Base-by-base conservation (phyloP, 2,888 invertebrate genomes). In the Malthinus flaveolus region DNA sequence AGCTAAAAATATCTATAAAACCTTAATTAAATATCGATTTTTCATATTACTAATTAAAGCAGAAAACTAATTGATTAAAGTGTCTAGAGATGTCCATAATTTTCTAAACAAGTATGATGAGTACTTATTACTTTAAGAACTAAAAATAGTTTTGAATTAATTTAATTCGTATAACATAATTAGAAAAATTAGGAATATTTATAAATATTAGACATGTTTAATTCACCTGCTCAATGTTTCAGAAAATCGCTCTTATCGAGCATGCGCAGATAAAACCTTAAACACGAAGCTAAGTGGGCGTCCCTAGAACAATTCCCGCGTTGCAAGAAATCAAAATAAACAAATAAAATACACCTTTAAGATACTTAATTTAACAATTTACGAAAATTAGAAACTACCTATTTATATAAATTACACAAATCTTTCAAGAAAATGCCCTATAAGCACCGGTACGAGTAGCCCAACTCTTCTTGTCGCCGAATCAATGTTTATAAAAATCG, bases 291-390 rank as follows among this genome's bases (percentile, higher is more conserved):
- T 61, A 66, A 68, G 70, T 70, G 71, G 69, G 72, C 73, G 73
- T 72, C 72, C 70, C 64, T 64, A 64, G 61, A 67, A 66, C 64
- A 65, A 67, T 73, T 75, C 75, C 75, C 76, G 75, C 74, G 72
- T 71, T 71, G 71, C 69, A 71, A 72, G 70, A 71, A 73, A 68
- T 68, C 62, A 64, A 66, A 62, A 66, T 60, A 66, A 64, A 64
- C 62, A 63, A 61, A 56, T 15, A 37, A 37, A 45, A 51, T 48
- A 23, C 23, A 23, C 23, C 15, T 46, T 32, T 32, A 32, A 46
- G 12, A 23, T 23, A 23, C 23, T 35, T 11, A n/a, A n/a, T 35
- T 35, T 10, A 35, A 35, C n/a, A n/a, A 35, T 35, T 35, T 4
- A 35, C 23, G 23, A 23, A 23, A 23, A 23, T 23, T 23, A 23